These are phyloP conservation scores for Apostichopus parvimensis DNA, from an alignment of 35 echinoderm and acorn worm genomes.

Conservation along the genomic window DNA sequence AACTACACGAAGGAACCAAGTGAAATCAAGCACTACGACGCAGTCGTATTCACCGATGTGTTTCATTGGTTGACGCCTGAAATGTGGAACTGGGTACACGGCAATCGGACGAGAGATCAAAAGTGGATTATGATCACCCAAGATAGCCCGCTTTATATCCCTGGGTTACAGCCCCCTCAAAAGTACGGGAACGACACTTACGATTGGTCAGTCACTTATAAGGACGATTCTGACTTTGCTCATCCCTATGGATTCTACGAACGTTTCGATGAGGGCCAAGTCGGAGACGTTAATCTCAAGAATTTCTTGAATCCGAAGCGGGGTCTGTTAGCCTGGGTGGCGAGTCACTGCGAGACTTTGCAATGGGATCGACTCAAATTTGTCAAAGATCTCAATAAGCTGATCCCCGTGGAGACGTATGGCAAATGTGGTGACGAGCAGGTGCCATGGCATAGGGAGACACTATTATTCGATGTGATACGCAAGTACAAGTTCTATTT, in stretches of 20 bases:
- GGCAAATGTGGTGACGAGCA: slow-evolving; percentile 57
- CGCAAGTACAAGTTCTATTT: slow-evolving; percentile 55
- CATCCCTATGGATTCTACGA: slow-evolving; percentile 24
- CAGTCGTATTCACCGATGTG: slow-evolving; percentile 27
- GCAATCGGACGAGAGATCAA: background rate
- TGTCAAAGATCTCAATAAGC: slow-evolving; percentile 32
- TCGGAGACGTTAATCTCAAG: background rate
- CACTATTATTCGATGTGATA: background rate
- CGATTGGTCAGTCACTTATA: slow-evolving; percentile 7
- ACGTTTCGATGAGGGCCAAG: background rate
- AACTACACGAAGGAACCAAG: background rate
- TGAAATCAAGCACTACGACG: background rate
- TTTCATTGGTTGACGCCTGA: background rate
- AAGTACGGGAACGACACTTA: slow-evolving; percentile 5
- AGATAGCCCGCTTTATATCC: slow-evolving; percentile 12
- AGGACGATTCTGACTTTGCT: background rate
- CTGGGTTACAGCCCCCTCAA: background rate
- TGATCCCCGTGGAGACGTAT: slow-evolving; percentile 38
- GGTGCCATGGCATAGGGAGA: background rate
- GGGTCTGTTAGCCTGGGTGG: slow-evolving; percentile 49
- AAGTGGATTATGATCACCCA: slow-evolving; percentile 24
- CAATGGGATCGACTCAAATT: slow-evolving; percentile 49
- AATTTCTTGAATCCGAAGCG: slow-evolving; percentile 3
- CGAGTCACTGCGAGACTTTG: slow-evolving; percentile 46
- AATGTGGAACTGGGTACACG: slow-evolving; percentile 35